phyloP scores from a whole-genome alignment of 2,888 invertebrate genomes.

The Sipha maydis region DNA sequence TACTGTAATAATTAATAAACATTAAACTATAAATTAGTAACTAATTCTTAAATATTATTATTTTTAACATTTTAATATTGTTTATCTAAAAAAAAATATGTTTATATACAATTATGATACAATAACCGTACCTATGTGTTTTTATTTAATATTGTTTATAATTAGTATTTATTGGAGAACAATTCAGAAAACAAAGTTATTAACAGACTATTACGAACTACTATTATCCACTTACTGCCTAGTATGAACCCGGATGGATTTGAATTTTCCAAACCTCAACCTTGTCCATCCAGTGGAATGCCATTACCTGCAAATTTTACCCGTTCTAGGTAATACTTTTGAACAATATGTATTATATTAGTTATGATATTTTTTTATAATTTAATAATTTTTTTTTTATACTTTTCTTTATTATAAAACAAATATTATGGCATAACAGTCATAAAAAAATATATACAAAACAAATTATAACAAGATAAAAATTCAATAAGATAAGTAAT shows the following conservation, averaged over 20 bases:
- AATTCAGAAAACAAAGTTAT: conserved; percentile 69
- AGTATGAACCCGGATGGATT: conserved; percentile 77
- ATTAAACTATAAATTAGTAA: too few relatives aligned
- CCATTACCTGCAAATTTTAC: not conserved
- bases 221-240: conserved; percentile 74
- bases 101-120: not conserved
- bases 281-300: conserved; percentile 15
- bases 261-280: conserved; percentile 65
- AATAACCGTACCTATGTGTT: not conserved
- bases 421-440: too few relatives aligned
- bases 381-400: too few relatives aligned
- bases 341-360: not conserved
- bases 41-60: too few relatives aligned
- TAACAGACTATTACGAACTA: conserved; percentile 70
- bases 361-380: too few relatives aligned
- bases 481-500: too few relatives aligned
- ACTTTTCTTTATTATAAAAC: too few relatives aligned
- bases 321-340: conserved; percentile 24
- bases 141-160: not conserved
- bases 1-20: too few relatives aligned
- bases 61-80: too few relatives aligned
- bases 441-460: too few relatives aligned
- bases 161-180: conserved; percentile 69
- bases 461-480: too few relatives aligned
- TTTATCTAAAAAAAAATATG: too few relatives aligned